These are phyloP conservation scores for Heteromyza rotundicornis DNA, from an alignment of 2,888 invertebrate species.

Conservation along the genomic window DNA sequence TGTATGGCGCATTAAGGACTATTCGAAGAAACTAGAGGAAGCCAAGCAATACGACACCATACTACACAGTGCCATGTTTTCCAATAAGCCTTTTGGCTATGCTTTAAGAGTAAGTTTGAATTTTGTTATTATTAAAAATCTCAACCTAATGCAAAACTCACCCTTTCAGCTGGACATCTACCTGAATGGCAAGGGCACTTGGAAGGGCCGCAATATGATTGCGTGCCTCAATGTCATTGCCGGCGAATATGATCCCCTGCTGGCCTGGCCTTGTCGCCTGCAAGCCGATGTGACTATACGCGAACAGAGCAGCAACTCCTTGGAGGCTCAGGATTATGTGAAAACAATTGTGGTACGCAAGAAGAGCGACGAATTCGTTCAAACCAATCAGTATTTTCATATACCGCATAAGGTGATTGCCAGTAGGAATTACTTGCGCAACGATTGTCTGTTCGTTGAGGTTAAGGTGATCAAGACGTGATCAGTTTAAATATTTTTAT, in stretches of 20 bases:
- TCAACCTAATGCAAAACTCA: too few species aligned
- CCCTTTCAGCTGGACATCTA: slow-evolving; percentile 72
- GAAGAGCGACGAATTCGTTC: slow-evolving; percentile 60
- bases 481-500: too few species aligned
- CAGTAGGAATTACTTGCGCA: slow-evolving; percentile 55
- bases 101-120: slow-evolving; percentile 69
- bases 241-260: slow-evolving; percentile 74
- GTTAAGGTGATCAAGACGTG: slow-evolving; percentile 50
- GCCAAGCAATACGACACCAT: slow-evolving; percentile 71
- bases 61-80: slow-evolving; percentile 72
- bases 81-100: slow-evolving; percentile 76
- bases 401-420: slow-evolving; percentile 58
- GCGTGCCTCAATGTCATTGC: slow-evolving; percentile 72
- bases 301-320: slow-evolving; percentile 67
- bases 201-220: slow-evolving; percentile 77
- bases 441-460: slow-evolving; percentile 59
- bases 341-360: slow-evolving; percentile 69
- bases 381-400: slow-evolving; percentile 59
- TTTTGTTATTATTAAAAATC: too few species aligned
- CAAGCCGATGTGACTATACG: slow-evolving; percentile 70
- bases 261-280: slow-evolving; percentile 77
- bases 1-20: slow-evolving; percentile 75
- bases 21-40: slow-evolving; percentile 70
- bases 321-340: slow-evolving; percentile 67
- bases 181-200: slow-evolving; percentile 77